A percentile compares a stretch with the other conserved stretches of the same genome.
Evolutionary conservation across 2,113 vertebrate genomes (phyloP).

Genomic region (Lepisosteus oculatus): DNA sequence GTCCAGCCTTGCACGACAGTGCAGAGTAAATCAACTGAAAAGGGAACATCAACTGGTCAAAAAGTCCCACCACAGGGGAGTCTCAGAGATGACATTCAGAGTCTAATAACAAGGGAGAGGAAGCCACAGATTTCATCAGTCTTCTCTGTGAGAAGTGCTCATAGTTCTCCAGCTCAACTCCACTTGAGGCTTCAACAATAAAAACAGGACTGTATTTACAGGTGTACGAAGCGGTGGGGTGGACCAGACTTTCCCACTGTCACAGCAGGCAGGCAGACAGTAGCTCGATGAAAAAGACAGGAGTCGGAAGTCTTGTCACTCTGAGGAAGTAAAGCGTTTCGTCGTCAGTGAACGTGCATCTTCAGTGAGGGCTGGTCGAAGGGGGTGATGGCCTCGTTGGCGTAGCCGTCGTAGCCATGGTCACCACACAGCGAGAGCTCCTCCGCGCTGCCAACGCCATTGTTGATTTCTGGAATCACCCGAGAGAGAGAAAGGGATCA

Average conservation of each 20-base stretch:
- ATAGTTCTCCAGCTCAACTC: too few species aligned
- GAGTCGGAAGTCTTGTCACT: background rate
- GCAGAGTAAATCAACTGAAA: too few species aligned
- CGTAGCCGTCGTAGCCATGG: slow-evolving; percentile 67
- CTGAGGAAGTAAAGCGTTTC: background rate
- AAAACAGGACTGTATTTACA: too few species aligned
- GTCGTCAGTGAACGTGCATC: slow-evolving; percentile 40
- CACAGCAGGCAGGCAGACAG: background rate
- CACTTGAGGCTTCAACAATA: too few species aligned
- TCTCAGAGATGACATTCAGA: too few species aligned
- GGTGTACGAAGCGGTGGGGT: too few species aligned
- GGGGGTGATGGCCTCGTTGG: slow-evolving; percentile 56
- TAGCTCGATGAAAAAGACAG: background rate
- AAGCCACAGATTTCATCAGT: background rate
- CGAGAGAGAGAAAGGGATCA: slow-evolving; percentile 28
- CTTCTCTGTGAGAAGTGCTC: too few species aligned
- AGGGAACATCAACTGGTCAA: too few species aligned
- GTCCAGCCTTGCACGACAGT: too few species aligned
- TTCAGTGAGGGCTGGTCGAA: slow-evolving; percentile 38
- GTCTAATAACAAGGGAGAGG: background rate
- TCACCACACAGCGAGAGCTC: slow-evolving; percentile 80
- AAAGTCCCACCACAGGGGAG: too few species aligned
- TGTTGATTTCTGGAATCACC: slow-evolving; percentile 76
- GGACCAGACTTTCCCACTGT: too few species aligned
- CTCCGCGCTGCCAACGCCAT: slow-evolving; percentile 72